phyloP scores from a whole-genome alignment of 1,140 invertebrate species.

The Pygmarrhopalites habei region DNA sequence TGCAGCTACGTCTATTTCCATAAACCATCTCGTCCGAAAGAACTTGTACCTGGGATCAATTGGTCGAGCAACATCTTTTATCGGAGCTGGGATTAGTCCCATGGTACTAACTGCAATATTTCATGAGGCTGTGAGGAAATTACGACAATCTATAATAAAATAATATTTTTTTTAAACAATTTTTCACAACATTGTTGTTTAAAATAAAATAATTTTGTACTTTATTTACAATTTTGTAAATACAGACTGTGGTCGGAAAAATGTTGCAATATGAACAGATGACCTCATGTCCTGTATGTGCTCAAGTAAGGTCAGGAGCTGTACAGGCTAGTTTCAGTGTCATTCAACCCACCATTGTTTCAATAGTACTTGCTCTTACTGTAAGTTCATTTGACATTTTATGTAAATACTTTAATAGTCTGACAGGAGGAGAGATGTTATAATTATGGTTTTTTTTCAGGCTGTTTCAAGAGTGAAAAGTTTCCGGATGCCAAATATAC shows the following conservation, averaged over 20 bases:
- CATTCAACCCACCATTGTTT: constrained; percentile 47
- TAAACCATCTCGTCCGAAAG: no score
- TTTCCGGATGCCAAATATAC: constrained; percentile 19
- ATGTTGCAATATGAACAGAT: constrained; percentile 43
- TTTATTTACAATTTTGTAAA: constrained; percentile 20
- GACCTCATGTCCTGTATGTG: constrained; percentile 46
- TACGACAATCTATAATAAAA: no score
- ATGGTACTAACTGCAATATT: no score
- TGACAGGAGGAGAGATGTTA: neutral
- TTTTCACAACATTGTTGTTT: no score
- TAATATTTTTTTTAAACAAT: no score
- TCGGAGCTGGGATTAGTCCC: no score
- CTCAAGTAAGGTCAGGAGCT: constrained; percentile 45
- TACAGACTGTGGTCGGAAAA: constrained; percentile 46
- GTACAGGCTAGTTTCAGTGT: constrained; percentile 43
- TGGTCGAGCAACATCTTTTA: no score
- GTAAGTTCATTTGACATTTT: constrained; percentile 43
- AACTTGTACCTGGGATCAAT: no score
- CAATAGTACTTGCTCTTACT: constrained; percentile 45
- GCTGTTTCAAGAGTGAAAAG: constrained; percentile 8
- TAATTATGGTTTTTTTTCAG: constrained; percentile 21
- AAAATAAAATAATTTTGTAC: no score
- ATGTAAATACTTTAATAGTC: no score
- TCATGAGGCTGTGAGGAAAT: no score
- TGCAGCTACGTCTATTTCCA: no score